phyloP scores from a whole-genome alignment of 1,140 invertebrate genomes.

The Leptopilina boulardi region DNA sequence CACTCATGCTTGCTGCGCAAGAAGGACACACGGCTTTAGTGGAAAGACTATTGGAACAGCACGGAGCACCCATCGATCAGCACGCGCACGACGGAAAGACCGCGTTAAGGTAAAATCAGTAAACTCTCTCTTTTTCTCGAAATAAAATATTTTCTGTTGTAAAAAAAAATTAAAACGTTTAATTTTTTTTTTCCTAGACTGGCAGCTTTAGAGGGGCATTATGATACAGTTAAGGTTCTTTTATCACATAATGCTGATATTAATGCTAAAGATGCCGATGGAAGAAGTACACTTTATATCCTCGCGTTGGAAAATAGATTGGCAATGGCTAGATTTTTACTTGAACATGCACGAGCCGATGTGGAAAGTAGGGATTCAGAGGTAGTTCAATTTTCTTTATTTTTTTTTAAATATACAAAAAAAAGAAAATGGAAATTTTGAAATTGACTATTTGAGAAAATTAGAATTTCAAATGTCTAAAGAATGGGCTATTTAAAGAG shows the following conservation, averaged over 20 bases:
- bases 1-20: slow-evolving; percentile 91
- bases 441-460: no score
- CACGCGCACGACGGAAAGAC: slow-evolving; percentile 95
- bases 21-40: slow-evolving; percentile 89
- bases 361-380: slow-evolving; percentile 92
- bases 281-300: slow-evolving; percentile 93
- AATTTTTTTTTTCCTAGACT: slow-evolving; percentile 76
- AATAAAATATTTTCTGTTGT: slow-evolving; percentile 5
- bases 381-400: slow-evolving; percentile 71
- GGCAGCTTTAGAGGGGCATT: slow-evolving; percentile 91
- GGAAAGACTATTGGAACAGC: slow-evolving; percentile 83
- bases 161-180: neutral
- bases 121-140: neutral
- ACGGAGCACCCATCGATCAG: slow-evolving; percentile 90
- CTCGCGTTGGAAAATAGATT: slow-evolving; percentile 93
- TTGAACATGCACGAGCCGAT: slow-evolving; percentile 87
- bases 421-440: no score
- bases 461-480: neutral
- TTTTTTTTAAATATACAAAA: neutral
- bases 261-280: slow-evolving; percentile 93
- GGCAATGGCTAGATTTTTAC: slow-evolving; percentile 88
- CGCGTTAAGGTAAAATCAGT: slow-evolving; percentile 83
- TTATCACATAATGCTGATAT: slow-evolving; percentile 88
- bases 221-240: slow-evolving; percentile 86
- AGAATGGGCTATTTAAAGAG: neutral